Evolutionary conservation across 2,113 vertebrate species (phyloP).

Genomic region (Mobula birostris): DNA sequence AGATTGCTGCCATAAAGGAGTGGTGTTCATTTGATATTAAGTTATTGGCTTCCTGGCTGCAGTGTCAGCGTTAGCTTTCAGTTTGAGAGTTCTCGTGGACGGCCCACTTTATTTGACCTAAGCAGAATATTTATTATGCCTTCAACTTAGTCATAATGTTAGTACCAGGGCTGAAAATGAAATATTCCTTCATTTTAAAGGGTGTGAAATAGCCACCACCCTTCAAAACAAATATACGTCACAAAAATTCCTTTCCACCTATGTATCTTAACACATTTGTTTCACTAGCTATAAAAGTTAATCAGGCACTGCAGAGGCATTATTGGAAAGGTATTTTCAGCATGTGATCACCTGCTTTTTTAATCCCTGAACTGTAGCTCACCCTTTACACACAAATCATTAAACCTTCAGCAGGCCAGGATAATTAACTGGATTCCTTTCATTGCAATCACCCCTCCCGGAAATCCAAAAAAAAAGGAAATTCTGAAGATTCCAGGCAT

Average conservation of each 20-base stretch:
- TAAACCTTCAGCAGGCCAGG: neutral
- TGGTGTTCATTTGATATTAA: too few species aligned
- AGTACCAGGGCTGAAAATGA: neutral
- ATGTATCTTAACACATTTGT: neutral
- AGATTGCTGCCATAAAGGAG: too few species aligned
- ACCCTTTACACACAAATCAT: neutral
- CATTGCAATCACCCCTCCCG: neutral
- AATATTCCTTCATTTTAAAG: neutral
- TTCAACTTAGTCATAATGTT: neutral
- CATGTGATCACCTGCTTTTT: neutral
- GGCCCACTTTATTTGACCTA: neutral
- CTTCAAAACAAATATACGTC: neutral
- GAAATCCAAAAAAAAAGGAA: too few species aligned
- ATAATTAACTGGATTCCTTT: neutral
- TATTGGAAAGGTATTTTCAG: neutral
- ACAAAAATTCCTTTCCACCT: neutral
- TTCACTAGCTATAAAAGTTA: neutral
- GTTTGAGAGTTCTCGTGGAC: too few species aligned
- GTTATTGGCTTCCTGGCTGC: too few species aligned
- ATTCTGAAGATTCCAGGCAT: too few species aligned
- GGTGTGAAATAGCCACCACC: neutral
- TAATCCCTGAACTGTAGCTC: neutral
- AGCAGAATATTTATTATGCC: neutral
- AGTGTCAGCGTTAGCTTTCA: too few species aligned
- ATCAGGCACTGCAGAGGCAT: neutral